These are phyloP conservation scores for Yponomeuta sedellus DNA, from an alignment of 2,888 invertebrate species.

Conservation along the genomic window DNA sequence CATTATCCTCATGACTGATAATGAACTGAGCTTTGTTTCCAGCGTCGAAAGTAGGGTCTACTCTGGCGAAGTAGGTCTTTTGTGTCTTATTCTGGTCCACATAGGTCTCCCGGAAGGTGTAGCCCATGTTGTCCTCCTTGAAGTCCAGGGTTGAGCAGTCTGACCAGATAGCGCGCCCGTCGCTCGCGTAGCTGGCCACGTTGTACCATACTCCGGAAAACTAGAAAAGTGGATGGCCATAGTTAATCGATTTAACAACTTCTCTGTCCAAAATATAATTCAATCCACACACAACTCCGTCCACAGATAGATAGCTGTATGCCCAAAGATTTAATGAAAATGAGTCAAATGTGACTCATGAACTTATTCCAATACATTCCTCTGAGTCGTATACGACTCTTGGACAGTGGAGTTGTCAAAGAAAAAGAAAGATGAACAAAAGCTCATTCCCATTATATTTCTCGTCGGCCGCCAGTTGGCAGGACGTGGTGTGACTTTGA, in stretches of 20 bases:
- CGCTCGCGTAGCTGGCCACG: conserved; percentile 60
- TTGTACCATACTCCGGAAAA: conserved; percentile 70
- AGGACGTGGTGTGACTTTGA: too few species aligned
- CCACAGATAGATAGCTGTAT: too few species aligned
- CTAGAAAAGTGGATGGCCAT: conserved; percentile 28
- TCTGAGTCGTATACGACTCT: too few species aligned
- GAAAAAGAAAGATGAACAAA: background rate
- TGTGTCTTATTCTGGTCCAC: conserved; percentile 56
- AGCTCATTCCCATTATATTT: background rate
- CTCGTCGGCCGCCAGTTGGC: too few species aligned
- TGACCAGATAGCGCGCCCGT: conserved; percentile 45
- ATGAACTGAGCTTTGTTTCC: conserved; percentile 60
- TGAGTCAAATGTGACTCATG: too few species aligned
- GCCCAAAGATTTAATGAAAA: too few species aligned
- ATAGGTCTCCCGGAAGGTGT: conserved; percentile 56
- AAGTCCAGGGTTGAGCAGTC: conserved; percentile 61
- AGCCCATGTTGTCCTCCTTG: conserved; percentile 64
- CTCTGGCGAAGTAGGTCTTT: conserved; percentile 62
- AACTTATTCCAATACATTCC: too few species aligned
- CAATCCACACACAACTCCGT: too few species aligned
- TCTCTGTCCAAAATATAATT: too few species aligned
- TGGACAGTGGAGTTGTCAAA: too few species aligned
- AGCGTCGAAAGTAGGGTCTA: conserved; percentile 65
- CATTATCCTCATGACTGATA: conserved; percentile 60
- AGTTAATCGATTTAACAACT: background rate